A percentile compares a stretch with the other conserved stretches of the same genome.
phyloP scores from a whole-genome alignment of 2,113 vertebrate species.

The Sclerurus mexicanus region DNA sequence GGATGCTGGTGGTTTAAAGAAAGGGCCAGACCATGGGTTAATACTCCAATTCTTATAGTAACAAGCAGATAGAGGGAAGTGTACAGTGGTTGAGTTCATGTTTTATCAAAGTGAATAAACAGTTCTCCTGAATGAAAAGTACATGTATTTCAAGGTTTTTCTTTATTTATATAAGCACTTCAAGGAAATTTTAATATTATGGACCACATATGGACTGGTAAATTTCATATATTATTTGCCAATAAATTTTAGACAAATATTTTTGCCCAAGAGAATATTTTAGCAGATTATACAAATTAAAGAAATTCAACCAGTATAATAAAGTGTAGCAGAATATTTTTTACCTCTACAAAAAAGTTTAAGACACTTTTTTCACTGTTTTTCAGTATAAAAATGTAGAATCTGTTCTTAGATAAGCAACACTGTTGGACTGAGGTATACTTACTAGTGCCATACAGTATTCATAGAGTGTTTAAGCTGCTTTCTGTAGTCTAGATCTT shows the following conservation, averaged over 20 bases:
- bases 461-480: background rate
- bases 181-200: background rate
- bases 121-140: background rate
- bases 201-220: background rate
- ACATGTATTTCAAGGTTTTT: background rate
- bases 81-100: background rate
- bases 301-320: background rate
- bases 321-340: background rate
- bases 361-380: background rate
- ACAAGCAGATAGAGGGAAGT: fast-evolving
- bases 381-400: background rate
- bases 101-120: background rate
- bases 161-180: background rate
- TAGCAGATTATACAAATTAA: background rate
- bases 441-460: background rate
- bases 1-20: background rate
- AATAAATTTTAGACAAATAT: background rate
- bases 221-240: background rate
- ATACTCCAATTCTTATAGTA: background rate
- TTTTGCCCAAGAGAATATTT: background rate
- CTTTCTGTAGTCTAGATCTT: background rate
- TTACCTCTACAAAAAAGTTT: background rate
- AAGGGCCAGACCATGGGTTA: background rate
- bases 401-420: background rate
- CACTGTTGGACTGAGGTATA: background rate